Evolutionary conservation across 2,797 vertebrate genomes (phyloP).

Genomic region (Lagorchestes hirsutus): DNA sequence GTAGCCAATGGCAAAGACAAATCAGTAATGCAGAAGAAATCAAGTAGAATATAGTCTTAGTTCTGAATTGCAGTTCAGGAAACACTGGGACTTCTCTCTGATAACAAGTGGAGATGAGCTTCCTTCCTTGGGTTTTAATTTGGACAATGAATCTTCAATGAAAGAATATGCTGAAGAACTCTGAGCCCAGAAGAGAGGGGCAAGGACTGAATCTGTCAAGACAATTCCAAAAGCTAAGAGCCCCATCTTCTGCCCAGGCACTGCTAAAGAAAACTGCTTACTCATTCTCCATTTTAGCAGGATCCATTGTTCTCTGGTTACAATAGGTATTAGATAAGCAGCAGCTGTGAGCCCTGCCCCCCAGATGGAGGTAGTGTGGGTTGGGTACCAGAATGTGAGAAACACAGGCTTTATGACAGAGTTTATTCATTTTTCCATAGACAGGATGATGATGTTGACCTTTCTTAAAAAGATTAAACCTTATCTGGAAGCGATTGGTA

Average conservation of each 20-base stretch:
- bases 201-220: background rate
- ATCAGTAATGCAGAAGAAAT: background rate
- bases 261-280: conserved; percentile 40
- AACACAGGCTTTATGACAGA: background rate
- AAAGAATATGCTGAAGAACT: conserved; percentile 34
- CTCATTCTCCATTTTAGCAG: conserved; percentile 21
- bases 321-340: conserved; percentile 70
- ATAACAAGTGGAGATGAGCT: background rate
- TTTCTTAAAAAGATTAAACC: conserved; percentile 18
- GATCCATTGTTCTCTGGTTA: conserved; percentile 73
- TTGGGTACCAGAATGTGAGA: conserved; percentile 22
- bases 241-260: conserved; percentile 38
- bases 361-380: background rate
- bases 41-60: background rate
- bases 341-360: conserved; percentile 71
- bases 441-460: conserved; percentile 8
- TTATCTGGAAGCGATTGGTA: conserved; percentile 6
- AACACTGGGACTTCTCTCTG: background rate
- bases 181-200: conserved; percentile 5
- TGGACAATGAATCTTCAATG: conserved; percentile 33
- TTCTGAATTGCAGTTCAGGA: background rate
- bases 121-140: conserved; percentile 19
- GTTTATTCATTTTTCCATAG: conserved; percentile 21
- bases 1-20: background rate
- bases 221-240: conserved; percentile 28